Evolutionary conservation across 2,888 invertebrate species (phyloP).

Genomic region (Graphium colonna): DNA sequence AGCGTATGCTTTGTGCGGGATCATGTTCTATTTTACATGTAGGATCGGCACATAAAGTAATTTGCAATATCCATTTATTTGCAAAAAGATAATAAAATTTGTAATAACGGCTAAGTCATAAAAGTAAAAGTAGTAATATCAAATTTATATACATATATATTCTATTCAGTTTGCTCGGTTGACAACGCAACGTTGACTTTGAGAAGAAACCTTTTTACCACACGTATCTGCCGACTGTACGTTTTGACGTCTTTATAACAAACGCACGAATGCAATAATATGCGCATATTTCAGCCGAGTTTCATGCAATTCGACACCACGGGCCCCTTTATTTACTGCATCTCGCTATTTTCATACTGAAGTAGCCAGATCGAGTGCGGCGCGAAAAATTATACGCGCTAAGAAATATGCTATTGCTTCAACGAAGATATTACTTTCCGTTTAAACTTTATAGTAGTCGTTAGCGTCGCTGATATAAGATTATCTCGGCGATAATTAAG

Average conservation of each 20-base stretch:
- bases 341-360: slow-evolving; percentile 66
- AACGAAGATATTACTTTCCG: slow-evolving; percentile 45
- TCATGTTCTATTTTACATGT: slow-evolving; percentile 28
- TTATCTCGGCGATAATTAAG: slow-evolving; percentile 31
- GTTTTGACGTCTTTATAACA: slow-evolving; percentile 70
- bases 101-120: too few relatives aligned
- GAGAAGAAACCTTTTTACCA: not conserved
- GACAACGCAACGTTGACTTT: too few relatives aligned
- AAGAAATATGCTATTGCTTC: slow-evolving; percentile 50
- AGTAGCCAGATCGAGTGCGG: slow-evolving; percentile 51
- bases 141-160: too few relatives aligned
- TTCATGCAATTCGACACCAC: slow-evolving; percentile 67
- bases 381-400: slow-evolving; percentile 49
- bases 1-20: slow-evolving; percentile 24
- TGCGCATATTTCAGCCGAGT: slow-evolving; percentile 68
- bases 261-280: slow-evolving; percentile 66
- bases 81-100: too few relatives aligned
- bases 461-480: slow-evolving; percentile 27
- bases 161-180: too few relatives aligned
- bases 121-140: too few relatives aligned
- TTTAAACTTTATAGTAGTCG: slow-evolving; percentile 35
- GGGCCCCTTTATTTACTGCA: slow-evolving; percentile 61
- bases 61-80: not conserved
- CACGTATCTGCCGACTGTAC: slow-evolving; percentile 39
- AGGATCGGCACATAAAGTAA: slow-evolving; percentile 23